Conservation (phyloP, 37 sponge, comb jelly and placozoan species). For the Aplysina aerophoba region DNA sequence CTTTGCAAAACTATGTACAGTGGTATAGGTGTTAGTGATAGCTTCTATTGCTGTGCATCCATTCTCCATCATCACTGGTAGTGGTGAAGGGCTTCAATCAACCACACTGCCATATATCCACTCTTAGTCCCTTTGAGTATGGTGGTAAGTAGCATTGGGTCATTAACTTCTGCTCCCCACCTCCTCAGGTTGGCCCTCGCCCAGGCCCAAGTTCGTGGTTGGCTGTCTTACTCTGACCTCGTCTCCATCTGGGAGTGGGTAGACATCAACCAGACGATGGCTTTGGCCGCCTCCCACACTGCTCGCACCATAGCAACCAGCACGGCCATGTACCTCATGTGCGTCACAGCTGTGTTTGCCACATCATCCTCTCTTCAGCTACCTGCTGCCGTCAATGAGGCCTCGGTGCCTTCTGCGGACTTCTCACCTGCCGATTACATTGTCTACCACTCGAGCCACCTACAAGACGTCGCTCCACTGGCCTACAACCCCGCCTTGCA, state of each 20-base stretch:
- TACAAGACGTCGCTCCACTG: background rate
- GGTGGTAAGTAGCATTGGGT: background rate
- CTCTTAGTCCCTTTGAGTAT: no score
- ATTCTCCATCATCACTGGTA: no score
- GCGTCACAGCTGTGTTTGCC: conserved; percentile 66
- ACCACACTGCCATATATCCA: no score
- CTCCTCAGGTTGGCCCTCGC: conserved; percentile 54
- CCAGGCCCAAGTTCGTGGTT: conserved; percentile 55
- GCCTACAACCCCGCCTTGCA: no score
- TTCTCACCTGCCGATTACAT: conserved; percentile 19
- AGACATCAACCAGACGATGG: conserved; percentile 47
- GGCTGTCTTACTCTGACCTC: conserved; percentile 77
- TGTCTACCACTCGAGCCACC: conserved; percentile 9
- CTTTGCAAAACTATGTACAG: no score
- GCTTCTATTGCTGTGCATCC: no score
- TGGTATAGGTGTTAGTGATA: background rate
- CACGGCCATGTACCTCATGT: conserved; percentile 64
- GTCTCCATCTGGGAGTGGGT: conserved; percentile 62
- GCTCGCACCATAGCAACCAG: conserved; percentile 44
- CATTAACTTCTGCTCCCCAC: background rate
- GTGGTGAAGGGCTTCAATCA: no score
- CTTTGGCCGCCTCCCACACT: conserved; percentile 40
- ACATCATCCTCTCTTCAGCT: conserved; percentile 18
- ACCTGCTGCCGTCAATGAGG: background rate
- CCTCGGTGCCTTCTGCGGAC: background rate